Conservation (phyloP, 2,113 vertebrate species). For the Cochlearius cochlearius region DNA sequence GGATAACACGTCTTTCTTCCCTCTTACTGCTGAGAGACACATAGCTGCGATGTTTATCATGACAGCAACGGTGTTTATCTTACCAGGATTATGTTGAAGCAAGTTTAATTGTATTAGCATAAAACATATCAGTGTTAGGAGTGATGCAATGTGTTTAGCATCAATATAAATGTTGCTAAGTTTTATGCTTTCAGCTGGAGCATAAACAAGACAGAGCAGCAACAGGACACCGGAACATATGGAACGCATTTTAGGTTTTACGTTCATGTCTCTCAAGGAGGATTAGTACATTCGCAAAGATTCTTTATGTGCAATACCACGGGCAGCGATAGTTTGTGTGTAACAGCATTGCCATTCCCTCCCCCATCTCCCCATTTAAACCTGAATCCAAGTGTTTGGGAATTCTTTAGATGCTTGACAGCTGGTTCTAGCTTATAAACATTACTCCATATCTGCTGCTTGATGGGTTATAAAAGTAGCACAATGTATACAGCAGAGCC, state of each 20-base stretch:
- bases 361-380: constrained; percentile 15
- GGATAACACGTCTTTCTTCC: constrained; percentile 60
- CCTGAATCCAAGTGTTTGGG: constrained; percentile 40
- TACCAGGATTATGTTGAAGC: constrained; percentile 69
- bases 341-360: background rate
- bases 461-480: constrained; percentile 68
- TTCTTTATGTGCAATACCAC: constrained; percentile 39
- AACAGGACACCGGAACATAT: constrained; percentile 74
- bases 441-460: constrained; percentile 61
- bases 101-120: constrained; percentile 74
- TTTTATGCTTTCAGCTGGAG: constrained; percentile 74
- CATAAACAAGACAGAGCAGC: constrained; percentile 32
- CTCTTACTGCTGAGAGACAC: background rate
- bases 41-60: constrained; percentile 70
- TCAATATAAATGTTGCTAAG: constrained; percentile 80
- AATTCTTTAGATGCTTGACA: constrained; percentile 66
- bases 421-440: constrained; percentile 60
- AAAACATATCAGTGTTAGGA: constrained; percentile 68
- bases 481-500: constrained; percentile 23
- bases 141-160: constrained; percentile 80
- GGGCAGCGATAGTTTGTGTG: background rate
- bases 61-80: constrained; percentile 74
- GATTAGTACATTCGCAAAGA: constrained; percentile 71
- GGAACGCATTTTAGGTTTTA: constrained; percentile 74
- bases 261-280: constrained; percentile 70